phyloP scores from a whole-genome alignment of 23 tunicate species.

The Styela plicata region DNA sequence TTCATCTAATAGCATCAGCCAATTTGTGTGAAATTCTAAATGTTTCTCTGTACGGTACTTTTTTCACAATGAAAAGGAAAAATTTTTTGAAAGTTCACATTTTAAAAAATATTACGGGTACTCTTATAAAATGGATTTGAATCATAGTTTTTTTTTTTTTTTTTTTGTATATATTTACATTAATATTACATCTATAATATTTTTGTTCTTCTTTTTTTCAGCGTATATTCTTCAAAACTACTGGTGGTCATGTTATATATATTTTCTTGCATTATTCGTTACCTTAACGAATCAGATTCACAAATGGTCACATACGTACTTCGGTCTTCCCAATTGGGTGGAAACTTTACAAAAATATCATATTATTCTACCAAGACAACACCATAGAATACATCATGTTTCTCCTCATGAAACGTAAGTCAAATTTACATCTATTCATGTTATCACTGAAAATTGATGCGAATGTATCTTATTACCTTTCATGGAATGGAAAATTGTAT shows the following conservation, averaged over 20 bases:
- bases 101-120: no score
- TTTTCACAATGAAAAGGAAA: no score
- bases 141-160: no score
- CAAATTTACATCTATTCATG: not conserved
- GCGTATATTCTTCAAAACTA: slow-evolving; percentile 47
- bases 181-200: no score
- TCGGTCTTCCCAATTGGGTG: slow-evolving; percentile 69
- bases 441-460: not conserved
- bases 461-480: not conserved
- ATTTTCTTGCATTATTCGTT: slow-evolving; percentile 55
- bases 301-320: slow-evolving; percentile 97
- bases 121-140: no score
- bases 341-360: slow-evolving; percentile 63
- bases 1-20: no score
- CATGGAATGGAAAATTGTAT: not conserved
- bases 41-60: no score
- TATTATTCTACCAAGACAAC: slow-evolving; percentile 92
- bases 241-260: slow-evolving; percentile 46
- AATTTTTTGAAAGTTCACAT: no score
- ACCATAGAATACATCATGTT: slow-evolving; percentile 91
- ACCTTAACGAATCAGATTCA: slow-evolving; percentile 92
- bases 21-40: no score
- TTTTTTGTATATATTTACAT: no score
- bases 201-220: no score
- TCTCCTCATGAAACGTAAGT: slow-evolving; percentile 94